phyloP scores from a whole-genome alignment of 1,140 invertebrate genomes.

The Euschistus heros region DNA sequence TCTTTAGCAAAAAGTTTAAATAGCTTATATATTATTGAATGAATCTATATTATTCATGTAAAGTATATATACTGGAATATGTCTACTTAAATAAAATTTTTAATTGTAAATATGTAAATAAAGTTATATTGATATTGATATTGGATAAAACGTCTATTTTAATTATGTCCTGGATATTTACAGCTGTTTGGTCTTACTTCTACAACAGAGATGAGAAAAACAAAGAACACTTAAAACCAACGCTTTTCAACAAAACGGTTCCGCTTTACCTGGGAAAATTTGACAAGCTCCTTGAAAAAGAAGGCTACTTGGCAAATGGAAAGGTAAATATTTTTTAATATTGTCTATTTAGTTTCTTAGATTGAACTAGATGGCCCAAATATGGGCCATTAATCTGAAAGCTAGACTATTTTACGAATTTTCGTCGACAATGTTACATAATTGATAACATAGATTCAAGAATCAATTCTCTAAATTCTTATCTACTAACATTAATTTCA shows the following conservation, averaged over 20 bases:
- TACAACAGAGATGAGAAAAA: constrained; percentile 32
- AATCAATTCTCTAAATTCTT: not conserved
- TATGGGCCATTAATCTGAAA: not conserved
- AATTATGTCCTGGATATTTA: no score
- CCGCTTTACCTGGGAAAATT: constrained; percentile 48
- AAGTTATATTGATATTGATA: no score
- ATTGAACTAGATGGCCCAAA: not conserved
- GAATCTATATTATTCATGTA: no score
- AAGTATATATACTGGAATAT: no score
- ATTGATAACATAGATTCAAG: not conserved
- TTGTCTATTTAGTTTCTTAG: not conserved
- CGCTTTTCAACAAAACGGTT: constrained; percentile 33
- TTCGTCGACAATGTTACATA: not conserved
- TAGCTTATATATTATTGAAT: no score
- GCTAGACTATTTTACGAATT: not conserved
- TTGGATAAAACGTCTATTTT: no score
- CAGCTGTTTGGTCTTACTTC: constrained; percentile 30
- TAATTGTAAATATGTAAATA: no score
- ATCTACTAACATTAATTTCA: not conserved
- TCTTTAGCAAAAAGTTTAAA: no score
- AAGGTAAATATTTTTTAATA: constrained; percentile 33
- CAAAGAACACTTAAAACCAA: constrained; percentile 32
- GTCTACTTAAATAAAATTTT: no score
- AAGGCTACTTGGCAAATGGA: constrained; percentile 40
- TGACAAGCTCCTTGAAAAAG: constrained; percentile 37